Conservation (phyloP, 1,140 invertebrate species). For the Nixonia krombeini region DNA sequence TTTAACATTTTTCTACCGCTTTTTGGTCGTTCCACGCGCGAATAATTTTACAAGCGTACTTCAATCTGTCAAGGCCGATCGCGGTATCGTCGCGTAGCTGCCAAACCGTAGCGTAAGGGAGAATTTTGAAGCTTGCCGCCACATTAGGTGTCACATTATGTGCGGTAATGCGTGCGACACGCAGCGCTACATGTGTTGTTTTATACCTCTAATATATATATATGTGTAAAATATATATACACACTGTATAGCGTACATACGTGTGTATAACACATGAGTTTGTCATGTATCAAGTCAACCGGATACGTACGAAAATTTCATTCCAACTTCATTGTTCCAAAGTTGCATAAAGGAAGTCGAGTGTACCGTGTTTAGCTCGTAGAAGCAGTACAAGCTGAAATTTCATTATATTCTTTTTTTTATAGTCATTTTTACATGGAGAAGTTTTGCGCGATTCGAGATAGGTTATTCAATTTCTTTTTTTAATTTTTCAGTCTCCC, state of each 20-base stretch:
- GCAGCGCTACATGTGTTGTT: conserved; percentile 34
- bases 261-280: conserved; percentile 3
- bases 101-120: neutral
- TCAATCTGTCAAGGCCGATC: conserved; percentile 20
- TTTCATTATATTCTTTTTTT: too few species aligned
- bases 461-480: too few species aligned
- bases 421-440: too few species aligned
- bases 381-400: too few species aligned
- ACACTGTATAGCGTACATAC: conserved; percentile 28
- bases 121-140: conserved; percentile 26
- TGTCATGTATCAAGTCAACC: too few species aligned
- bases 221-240: too few species aligned
- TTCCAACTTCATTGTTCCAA: too few species aligned
- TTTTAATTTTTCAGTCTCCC: too few species aligned
- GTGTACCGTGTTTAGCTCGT: too few species aligned
- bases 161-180: conserved; percentile 18
- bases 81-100: neutral
- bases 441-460: too few species aligned
- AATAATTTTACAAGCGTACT: conserved; percentile 17
- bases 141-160: conserved; percentile 45
- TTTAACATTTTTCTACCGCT: conserved; percentile 28
- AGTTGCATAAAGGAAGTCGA: too few species aligned
- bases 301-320: too few species aligned
- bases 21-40: conserved; percentile 14
- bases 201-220: conserved; percentile 30